These are phyloP conservation scores for Agrochola lychnidis DNA, from an alignment of 2,888 invertebrate genomes.

Conservation along the genomic window DNA sequence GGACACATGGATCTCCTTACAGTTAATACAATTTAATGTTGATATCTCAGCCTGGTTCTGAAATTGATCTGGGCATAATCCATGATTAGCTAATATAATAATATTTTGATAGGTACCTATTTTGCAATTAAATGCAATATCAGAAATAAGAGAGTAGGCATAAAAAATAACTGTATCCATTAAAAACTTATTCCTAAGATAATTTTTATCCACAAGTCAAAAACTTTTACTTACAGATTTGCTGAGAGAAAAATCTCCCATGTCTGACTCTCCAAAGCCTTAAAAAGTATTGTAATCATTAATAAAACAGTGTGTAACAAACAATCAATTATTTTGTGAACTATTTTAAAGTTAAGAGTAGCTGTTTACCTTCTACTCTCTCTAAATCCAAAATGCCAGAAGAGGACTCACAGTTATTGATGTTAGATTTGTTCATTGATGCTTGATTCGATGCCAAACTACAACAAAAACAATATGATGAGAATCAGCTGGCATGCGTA, in stretches of 20 bases:
- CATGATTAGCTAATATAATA: neutral
- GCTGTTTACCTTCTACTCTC: conserved; percentile 79
- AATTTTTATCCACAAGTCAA: neutral
- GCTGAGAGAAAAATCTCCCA: conserved; percentile 77
- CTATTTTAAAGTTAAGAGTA: neutral
- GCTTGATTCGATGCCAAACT: conserved; percentile 67
- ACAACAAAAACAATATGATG: conserved; percentile 61
- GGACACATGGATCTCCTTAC: neutral
- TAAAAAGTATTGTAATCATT: conserved; percentile 43
- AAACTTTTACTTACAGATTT: conserved; percentile 78
- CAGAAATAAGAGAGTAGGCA: neutral
- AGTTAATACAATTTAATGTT: neutral
- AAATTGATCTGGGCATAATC: neutral
- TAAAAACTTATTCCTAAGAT: neutral
- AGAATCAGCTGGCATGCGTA: conserved; percentile 57
- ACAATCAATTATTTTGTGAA: neutral
- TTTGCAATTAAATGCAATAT: neutral
- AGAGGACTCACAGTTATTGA: conserved; percentile 77
- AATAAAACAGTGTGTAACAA: neutral
- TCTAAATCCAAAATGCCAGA: conserved; percentile 87
- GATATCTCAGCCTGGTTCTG: neutral
- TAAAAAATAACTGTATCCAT: no score
- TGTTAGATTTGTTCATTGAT: conserved; percentile 50
- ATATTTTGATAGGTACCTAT: neutral
- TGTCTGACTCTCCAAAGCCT: conserved; percentile 84